Evolutionary conservation across 1,140 invertebrate genomes (phyloP).

Genomic region (Papilio aristodemus): DNA sequence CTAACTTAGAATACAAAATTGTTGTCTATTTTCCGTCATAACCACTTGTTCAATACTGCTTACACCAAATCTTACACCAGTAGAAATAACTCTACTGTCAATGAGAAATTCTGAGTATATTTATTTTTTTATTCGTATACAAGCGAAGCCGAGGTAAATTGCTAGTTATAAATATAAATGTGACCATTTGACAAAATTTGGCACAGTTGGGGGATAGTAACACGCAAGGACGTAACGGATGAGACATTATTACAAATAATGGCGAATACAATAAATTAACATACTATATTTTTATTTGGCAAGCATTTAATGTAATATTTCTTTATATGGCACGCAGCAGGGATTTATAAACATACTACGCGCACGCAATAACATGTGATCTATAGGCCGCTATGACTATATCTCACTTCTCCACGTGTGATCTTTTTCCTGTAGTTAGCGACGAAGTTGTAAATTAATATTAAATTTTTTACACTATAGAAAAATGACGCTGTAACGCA

Average conservation of each 20-base stretch:
- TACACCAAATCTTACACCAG: too few species aligned
- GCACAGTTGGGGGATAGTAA: background rate
- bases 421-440: background rate
- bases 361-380: background rate
- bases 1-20: background rate
- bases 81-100: too few species aligned
- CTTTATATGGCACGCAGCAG: background rate
- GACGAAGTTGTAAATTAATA: background rate
- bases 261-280: background rate
- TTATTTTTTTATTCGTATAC: too few species aligned
- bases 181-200: background rate
- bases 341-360: background rate
- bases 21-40: background rate
- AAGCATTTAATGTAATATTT: background rate
- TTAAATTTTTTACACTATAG: background rate
- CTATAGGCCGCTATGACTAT: background rate
- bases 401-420: background rate
- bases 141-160: too few species aligned
- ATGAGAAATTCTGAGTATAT: too few species aligned
- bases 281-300: background rate
- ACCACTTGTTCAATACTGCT: too few species aligned
- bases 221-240: background rate
- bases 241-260: slow-evolving; percentile 2
- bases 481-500: background rate
- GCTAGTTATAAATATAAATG: background rate